Percentiles rank a stretch among this genome's conserved stretches.
Evolutionary conservation across 2,888 invertebrate species (phyloP).

Genomic region (Blastobasis adustella): DNA sequence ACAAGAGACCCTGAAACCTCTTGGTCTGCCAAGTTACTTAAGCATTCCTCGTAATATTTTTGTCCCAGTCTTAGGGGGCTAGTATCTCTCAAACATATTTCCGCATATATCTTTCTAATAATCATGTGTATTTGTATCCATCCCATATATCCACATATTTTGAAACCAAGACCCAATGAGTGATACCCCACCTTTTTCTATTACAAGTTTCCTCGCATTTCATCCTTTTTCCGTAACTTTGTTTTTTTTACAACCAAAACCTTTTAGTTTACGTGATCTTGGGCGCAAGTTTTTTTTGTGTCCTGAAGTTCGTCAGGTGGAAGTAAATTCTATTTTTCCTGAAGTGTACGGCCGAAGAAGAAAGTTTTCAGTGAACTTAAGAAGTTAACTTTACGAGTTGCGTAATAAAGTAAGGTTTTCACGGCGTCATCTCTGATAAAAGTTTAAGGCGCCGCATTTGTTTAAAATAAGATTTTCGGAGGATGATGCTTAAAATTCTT

Average conservation of each 20-base stretch:
- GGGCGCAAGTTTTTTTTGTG: not conserved
- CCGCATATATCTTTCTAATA: too few species aligned
- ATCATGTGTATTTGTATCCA: too few species aligned
- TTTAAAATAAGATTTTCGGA: too few species aligned
- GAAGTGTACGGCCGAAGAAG: not conserved
- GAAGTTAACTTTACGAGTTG: not conserved
- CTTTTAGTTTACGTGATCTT: conserved; percentile 2
- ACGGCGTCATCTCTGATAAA: too few species aligned
- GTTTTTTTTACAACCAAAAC: conserved; percentile 2
- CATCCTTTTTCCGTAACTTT: conserved; percentile 1
- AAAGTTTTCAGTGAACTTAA: not conserved
- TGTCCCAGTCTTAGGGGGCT: too few species aligned
- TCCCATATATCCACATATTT: not conserved
- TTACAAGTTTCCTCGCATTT: conserved; percentile 8
- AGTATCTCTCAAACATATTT: too few species aligned
- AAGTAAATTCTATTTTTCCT: not conserved
- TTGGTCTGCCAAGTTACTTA: too few species aligned
- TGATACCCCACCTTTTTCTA: conserved; percentile 2
- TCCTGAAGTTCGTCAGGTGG: not conserved
- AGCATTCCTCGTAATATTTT: too few species aligned
- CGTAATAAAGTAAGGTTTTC: too few species aligned
- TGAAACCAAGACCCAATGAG: not conserved
- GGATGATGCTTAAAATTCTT: too few species aligned
- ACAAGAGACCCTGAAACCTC: too few species aligned
- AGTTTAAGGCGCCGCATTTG: too few species aligned